Base-by-base conservation (phyloP, 2,888 invertebrate species). In the Trilocha varians region DNA sequence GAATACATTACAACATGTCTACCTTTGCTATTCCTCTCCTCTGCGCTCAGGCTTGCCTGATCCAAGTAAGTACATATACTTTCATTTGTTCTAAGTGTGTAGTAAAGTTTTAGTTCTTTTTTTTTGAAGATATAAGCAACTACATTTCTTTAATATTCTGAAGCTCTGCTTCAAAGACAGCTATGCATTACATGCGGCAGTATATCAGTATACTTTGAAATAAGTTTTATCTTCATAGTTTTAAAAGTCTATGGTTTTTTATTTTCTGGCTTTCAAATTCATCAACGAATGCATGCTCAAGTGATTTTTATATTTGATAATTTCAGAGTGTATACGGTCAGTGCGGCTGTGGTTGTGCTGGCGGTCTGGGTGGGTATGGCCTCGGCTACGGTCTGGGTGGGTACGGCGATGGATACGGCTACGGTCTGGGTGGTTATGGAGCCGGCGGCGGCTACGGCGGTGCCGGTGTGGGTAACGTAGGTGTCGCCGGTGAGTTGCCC, bases 401-500 rank as follows among this genome's bases (percentile, higher is more conserved):
- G 2, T 25, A 25, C 25, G 25, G 25, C 5, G 38, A 9, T 42
- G 45, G 33, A 13, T 38, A 36, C 16, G 44, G 32, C 17, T 42
- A n/a, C n/a, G 46, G 45, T 4, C 33, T 37, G 9, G 33, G 39
- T 13, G 43, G 13, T 15, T 40, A 16, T 37, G 37, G 13, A 13
- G 38, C 11, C 43, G 45, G 33, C 15, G 36, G 36, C 16, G 44
- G 32, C 17, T 42, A 44, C 42, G 52, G 52, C 15, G 50, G 53
- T n/a, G 43, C 41, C 3, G 53, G 53, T 3, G 40, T 55, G 9
- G 67, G 65, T 36, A 64, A 55, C 38, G 46, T 63, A 13, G 55
- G 50, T 4, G 61, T 63, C 18, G 54, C 49, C 11, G 64, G 64
- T 2, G 56, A 58, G 43, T 44, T 65, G 34, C 56, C 54, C 11